Evolutionary conservation across 2,797 vertebrate species (phyloP), one percentile per base, ranked within the genome.

Genomic region (Ctenopoma kingsleyae): DNA sequence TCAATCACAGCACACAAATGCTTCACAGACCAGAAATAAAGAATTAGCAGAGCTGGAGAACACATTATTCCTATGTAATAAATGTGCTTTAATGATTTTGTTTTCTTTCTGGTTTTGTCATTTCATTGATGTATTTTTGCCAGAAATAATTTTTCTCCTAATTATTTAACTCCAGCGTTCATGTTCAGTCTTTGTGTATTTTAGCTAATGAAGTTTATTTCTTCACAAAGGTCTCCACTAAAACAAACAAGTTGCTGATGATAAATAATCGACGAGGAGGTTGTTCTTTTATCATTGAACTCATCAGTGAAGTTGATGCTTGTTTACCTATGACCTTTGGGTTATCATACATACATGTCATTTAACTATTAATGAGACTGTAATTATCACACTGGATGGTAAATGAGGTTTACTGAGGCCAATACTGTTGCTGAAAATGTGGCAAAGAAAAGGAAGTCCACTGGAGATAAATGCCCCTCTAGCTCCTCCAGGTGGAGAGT

Each of bases 1-100:
- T 83, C 65, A 61, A 69, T 82, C 65, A 70, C 27, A 2, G 50
- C 44, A n/a, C 12, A 56, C 47, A 38, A 57, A 67, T 12, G 62
- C 68, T 66, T 49, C 65, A n/a, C 38, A 0, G 41, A 58, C 6
- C 63, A 52, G 36, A 25, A 74, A 53, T 66, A n/a, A 76, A 64
- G 50, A 69, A 74, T 65, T 43, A 72, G 53, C 20, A 2, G 23
- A 57, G 63, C 60, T 12, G 59, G 9, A 23, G 50, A 63, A 57
- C 12, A 16, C 8, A 19, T 48, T 57, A 41, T 59, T 73, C 8
- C 44, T 44, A 1, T 38, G 30, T 12, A 38, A 40, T 25, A 22
- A 41, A 47, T 0, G 9, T 10, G 7, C 53, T 62, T 57, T 51
- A n/a, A 56, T 56, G 11, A 36, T 47, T 74, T 43, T 52, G 17